Base-by-base conservation (phyloP, 2,113 vertebrate genomes). In the Xyrauchen texanus region DNA sequence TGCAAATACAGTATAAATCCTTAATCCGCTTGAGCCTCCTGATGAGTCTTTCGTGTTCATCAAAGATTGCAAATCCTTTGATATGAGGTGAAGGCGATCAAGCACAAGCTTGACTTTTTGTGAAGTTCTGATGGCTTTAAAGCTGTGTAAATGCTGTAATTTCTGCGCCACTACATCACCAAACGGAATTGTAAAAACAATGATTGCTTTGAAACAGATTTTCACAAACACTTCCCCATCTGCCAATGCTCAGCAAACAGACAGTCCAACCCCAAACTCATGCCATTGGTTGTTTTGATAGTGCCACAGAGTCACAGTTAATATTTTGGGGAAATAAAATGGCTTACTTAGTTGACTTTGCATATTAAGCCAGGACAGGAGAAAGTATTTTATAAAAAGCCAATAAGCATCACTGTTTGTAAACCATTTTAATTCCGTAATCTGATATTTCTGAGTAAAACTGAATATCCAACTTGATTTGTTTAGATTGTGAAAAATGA, bases 1-100 rank as follows among this genome's bases (percentile, higher is more conserved):
- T 79, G 68, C 46, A 72, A 72, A 53, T 63, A 71, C 60, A 47
- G 49, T 57, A 72, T 79, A 63, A 79, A 57, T 49, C 68, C 68
- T 72, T 73, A 57, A 53, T 72, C 68, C 53, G 49, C 53, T 53
- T 65, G 51, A 44, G 4, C 51, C 65, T 55, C 47, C 47, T 71
- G 68, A 63, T 61, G 46, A 53, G 70, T 57, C 75, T 7, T 57
- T 66, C 44, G 44, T 21, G 64, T 16, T 58, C 47, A 68, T 69
- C 66, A 52, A 46, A 55, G 55, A 47, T 55, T 66, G 64, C 21
- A 53, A 67, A 53, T 53, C 16, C 73, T 66, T 21, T 55, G 51
- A 60, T 78, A 68, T 44, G 67, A 69, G 46, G 34, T 78, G 46
- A 16, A 53, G 8, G 47, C 45, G 76, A 52, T 61, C 66, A 45